These are phyloP conservation scores for Orestias chungarensis DNA, from an alignment of 2,797 vertebrate genomes.

Conservation along the genomic window DNA sequence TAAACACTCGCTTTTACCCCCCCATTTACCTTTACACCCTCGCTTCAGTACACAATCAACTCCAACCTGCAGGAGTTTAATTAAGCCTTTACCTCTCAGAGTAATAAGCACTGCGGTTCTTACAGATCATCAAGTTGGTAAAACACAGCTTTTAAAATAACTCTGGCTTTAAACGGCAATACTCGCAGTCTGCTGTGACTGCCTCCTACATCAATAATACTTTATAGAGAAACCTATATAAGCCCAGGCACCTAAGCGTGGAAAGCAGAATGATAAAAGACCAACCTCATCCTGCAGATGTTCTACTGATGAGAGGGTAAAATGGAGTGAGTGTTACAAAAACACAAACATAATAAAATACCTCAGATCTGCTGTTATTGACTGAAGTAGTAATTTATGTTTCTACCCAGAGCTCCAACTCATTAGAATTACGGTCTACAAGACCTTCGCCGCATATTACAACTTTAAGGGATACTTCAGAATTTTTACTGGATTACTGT, in stretches of 20 bases:
- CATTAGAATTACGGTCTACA: not conserved
- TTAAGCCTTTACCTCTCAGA: constrained; percentile 42
- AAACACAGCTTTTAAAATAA: constrained; percentile 15
- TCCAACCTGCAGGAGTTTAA: constrained; percentile 47
- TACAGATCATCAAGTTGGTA: constrained; percentile 14
- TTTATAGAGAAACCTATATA: not conserved
- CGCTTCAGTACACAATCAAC: constrained; percentile 18
- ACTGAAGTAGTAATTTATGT: not conserved
- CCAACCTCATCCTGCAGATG: not conserved
- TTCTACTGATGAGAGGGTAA: not conserved
- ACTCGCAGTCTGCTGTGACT: constrained; percentile 12
- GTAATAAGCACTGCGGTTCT: constrained; percentile 17
- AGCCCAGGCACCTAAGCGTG: constrained; percentile 18
- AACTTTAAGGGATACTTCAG: not conserved
- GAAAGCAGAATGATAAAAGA: not conserved
- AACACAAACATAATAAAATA: not conserved
- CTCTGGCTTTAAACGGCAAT: constrained; percentile 16
- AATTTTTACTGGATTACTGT: not conserved
- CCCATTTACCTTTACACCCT: constrained; percentile 33
- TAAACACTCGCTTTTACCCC: constrained; percentile 20
- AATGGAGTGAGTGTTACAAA: not conserved
- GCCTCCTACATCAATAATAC: constrained; percentile 23
- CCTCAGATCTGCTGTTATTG: not conserved
- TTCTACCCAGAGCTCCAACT: not conserved
- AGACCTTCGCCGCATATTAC: not conserved